Evolutionary conservation across 2,888 invertebrate species (phyloP).

Genomic region (Hybos culiciformis): DNA sequence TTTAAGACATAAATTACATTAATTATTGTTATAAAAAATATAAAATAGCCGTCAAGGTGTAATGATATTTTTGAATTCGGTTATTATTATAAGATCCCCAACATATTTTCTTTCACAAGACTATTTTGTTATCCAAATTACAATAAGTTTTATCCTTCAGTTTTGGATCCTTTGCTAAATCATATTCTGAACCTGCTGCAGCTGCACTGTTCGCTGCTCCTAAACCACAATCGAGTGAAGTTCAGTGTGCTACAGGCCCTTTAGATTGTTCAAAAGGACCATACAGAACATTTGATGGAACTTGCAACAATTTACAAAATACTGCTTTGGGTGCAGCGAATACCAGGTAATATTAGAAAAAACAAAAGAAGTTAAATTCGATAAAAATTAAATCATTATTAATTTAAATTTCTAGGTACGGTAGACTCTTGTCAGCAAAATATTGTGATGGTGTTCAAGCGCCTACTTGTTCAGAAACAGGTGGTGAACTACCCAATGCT

Average conservation of each 20-base stretch:
- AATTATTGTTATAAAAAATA: too few species aligned
- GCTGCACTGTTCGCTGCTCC: neutral
- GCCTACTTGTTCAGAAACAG: constrained; percentile 48
- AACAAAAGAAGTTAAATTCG: neutral
- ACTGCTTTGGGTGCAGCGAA: constrained; percentile 72
- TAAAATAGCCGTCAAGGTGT: too few species aligned
- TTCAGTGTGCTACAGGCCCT: constrained; percentile 25
- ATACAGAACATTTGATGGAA: constrained; percentile 76
- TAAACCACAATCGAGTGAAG: constrained; percentile 16
- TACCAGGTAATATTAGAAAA: constrained; percentile 36
- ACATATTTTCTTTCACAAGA: too few species aligned
- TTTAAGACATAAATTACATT: too few species aligned
- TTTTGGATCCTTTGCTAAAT: too few species aligned
- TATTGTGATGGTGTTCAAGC: constrained; percentile 40
- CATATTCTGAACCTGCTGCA: neutral
- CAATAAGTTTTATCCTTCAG: too few species aligned
- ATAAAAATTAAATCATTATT: constrained; percentile 1
- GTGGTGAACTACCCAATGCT: constrained; percentile 52
- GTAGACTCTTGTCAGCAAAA: constrained; percentile 34
- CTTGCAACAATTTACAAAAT: constrained; percentile 81
- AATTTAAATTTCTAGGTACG: constrained; percentile 25
- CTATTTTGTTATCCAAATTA: too few species aligned
- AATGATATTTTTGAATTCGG: too few species aligned
- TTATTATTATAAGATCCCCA: too few species aligned
- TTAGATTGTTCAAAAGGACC: constrained; percentile 26